phyloP scores from a whole-genome alignment of 2,113 vertebrate genomes.

The Phylloscopus trochilus region DNA sequence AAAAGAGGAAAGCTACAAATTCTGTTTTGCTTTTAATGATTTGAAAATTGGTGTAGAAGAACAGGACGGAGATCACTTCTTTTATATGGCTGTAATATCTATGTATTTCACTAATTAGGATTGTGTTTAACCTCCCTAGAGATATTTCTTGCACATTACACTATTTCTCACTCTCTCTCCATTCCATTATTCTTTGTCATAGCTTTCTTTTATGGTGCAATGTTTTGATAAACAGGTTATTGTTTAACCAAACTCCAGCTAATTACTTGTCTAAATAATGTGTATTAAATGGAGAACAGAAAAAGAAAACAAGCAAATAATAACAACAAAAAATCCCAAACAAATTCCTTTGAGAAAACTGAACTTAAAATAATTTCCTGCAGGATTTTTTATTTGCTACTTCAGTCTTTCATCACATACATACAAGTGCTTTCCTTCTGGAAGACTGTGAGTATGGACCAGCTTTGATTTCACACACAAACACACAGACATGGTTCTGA shows the following conservation, averaged over 20 bases:
- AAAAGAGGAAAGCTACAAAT: not conserved
- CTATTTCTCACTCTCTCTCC: not conserved
- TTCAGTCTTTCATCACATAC: not conserved
- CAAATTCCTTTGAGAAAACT: not conserved
- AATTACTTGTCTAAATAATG: not conserved
- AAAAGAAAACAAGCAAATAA: not conserved
- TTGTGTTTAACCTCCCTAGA: not conserved
- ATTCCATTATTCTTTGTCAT: not conserved
- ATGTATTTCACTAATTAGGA: not conserved
- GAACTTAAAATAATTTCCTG: not conserved
- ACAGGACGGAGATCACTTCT: not conserved
- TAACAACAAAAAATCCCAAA: not conserved
- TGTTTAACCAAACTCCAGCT: not conserved
- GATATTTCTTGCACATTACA: not conserved
- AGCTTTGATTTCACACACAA: not conserved
- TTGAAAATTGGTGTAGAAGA: not conserved
- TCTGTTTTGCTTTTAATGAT: not conserved
- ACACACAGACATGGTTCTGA: not conserved
- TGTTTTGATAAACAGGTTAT: not conserved
- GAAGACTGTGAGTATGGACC: not conserved
- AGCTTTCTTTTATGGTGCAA: not conserved
- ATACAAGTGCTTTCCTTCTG: not conserved
- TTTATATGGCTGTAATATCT: not conserved
- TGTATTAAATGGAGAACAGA: not conserved
- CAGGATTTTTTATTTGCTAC: not conserved